Conservation (phyloP, 2,888 invertebrate genomes). For the Pristionchus mayeri region DNA sequence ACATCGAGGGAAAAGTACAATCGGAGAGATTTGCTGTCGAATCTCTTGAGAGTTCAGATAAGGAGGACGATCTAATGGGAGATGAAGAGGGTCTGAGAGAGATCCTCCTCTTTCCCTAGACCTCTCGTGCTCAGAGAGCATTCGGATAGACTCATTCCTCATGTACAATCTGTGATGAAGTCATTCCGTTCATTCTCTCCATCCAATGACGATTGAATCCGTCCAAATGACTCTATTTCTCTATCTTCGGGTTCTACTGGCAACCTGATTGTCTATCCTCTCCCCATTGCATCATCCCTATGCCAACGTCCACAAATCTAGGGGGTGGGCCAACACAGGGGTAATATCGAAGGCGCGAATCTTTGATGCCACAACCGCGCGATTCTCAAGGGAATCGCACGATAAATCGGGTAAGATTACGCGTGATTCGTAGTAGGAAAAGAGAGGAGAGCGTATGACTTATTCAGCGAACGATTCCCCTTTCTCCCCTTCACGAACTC, state of each 20-base stretch:
- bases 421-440: background rate
- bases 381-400: conserved; percentile 13
- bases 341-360: background rate
- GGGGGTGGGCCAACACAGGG: conserved; percentile 9
- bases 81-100: no score
- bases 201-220: background rate
- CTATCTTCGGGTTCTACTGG: background rate
- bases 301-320: background rate
- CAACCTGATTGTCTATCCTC: background rate
- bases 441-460: background rate
- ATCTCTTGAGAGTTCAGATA: no score
- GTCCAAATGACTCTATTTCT: background rate
- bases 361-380: conserved; percentile 1
- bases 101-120: background rate
- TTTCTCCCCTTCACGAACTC: background rate
- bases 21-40: background rate
- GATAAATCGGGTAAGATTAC: conserved; percentile 28
- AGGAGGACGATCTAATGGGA: no score
- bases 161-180: no score
- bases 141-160: no score
- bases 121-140: no score
- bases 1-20: background rate
- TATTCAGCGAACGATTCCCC: conserved; percentile 15
- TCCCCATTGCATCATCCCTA: background rate
- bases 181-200: background rate